Evolutionary conservation across 2,797 vertebrate species (phyloP).

Genomic region (Amniataba percoides): DNA sequence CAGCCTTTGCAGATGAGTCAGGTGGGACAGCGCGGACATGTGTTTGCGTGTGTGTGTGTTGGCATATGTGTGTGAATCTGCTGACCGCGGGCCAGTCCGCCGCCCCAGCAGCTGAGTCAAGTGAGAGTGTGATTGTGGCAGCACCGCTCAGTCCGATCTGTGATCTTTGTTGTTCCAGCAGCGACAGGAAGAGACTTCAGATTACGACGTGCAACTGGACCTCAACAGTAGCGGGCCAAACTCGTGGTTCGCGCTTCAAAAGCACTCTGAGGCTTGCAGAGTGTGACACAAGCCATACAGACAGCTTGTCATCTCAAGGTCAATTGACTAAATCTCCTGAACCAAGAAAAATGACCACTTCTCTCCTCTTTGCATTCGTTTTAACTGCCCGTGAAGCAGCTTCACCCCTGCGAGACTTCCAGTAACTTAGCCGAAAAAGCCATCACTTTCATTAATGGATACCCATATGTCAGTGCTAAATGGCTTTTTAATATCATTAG

Average conservation of each 20-base stretch:
- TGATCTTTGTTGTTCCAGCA: conserved; percentile 15
- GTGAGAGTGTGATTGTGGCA: conserved; percentile 25
- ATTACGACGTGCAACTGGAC: neutral
- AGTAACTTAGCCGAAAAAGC: conserved; percentile 25
- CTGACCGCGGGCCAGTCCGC: conserved; percentile 68
- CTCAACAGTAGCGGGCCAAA: neutral
- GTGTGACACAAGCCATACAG: conserved; percentile 23
- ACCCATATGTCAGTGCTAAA: conserved; percentile 54
- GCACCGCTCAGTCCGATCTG: conserved; percentile 39
- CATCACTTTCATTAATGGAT: conserved; percentile 44
- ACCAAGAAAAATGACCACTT: conserved; percentile 22
- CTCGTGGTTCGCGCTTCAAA: neutral
- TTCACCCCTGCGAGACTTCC: conserved; percentile 17
- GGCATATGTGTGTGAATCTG: conserved; percentile 37
- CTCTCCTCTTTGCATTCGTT: conserved; percentile 14
- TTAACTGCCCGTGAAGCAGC: conserved; percentile 16
- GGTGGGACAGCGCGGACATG: neutral
- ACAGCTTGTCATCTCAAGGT: conserved; percentile 21
- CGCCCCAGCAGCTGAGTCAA: conserved; percentile 62
- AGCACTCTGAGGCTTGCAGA: neutral
- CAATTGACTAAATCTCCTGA: conserved; percentile 24
- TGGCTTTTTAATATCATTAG: conserved; percentile 59
- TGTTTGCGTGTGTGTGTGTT: conserved; percentile 17
- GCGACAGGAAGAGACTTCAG: conserved; percentile 13
- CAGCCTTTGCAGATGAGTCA: conserved; percentile 56